Evolutionary conservation across 2,113 vertebrate genomes (phyloP).

Genomic region (Oplegnathus fasciatus): DNA sequence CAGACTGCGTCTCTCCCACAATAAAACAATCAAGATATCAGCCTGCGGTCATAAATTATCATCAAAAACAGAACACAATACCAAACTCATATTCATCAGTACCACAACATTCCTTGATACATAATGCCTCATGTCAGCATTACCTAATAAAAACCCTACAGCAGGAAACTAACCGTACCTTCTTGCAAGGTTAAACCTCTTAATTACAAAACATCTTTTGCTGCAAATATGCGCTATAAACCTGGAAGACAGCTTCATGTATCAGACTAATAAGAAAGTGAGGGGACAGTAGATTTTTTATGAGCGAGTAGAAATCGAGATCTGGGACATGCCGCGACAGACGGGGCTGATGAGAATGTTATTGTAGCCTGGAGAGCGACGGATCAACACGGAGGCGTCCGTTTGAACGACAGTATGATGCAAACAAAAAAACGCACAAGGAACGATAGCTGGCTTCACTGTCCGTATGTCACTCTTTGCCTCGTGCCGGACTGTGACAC

Average conservation of each 20-base stretch:
- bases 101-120: slow-evolving; percentile 54
- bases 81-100: slow-evolving; percentile 44
- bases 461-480: slow-evolving; percentile 18
- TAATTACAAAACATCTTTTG: slow-evolving; percentile 57
- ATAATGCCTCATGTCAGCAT: slow-evolving; percentile 28
- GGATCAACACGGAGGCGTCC: slow-evolving; percentile 6
- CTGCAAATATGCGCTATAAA: slow-evolving; percentile 71
- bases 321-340: slow-evolving; percentile 25
- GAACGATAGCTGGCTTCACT: slow-evolving; percentile 40
- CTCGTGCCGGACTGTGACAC: slow-evolving; percentile 34
- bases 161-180: slow-evolving; percentile 54
- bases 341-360: slow-evolving; percentile 33
- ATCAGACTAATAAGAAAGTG: slow-evolving; percentile 45
- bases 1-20: slow-evolving; percentile 33
- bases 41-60: slow-evolving; percentile 52
- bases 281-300: slow-evolving; percentile 23
- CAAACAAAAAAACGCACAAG: slow-evolving; percentile 34
- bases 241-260: slow-evolving; percentile 68
- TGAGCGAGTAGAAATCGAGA: slow-evolving; percentile 33
- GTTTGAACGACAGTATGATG: slow-evolving; percentile 34
- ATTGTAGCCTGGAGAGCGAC: slow-evolving; percentile 22
- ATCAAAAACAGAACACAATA: slow-evolving; percentile 37
- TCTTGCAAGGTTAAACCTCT: slow-evolving; percentile 34
- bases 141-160: slow-evolving; percentile 39
- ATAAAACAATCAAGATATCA: slow-evolving; percentile 46